phyloP scores from a whole-genome alignment of 2,888 invertebrate species.

The Lycaena phlaeas region DNA sequence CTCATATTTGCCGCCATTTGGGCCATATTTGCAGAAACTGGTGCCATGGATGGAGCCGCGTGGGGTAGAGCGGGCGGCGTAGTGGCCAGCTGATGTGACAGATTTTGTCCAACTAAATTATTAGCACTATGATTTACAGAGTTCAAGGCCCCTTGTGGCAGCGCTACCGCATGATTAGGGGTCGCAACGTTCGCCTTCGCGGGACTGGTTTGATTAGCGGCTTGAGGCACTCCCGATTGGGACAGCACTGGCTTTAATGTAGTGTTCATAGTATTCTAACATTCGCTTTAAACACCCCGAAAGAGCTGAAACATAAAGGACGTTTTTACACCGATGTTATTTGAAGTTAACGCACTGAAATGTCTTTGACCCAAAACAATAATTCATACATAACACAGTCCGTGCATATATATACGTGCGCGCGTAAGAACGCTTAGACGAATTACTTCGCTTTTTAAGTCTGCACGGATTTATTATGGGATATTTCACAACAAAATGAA shows the following conservation, averaged over 20 bases:
- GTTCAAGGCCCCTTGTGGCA: slow-evolving; percentile 56
- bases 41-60: slow-evolving; percentile 62
- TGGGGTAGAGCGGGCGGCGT: slow-evolving; percentile 42
- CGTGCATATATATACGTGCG: slow-evolving; percentile 32
- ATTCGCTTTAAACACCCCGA: slow-evolving; percentile 29
- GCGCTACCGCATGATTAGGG: slow-evolving; percentile 53
- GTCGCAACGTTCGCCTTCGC: slow-evolving; percentile 59
- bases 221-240: slow-evolving; percentile 60
- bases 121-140: slow-evolving; percentile 44
- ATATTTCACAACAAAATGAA: slow-evolving; percentile 27
- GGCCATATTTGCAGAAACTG: slow-evolving; percentile 65
- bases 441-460: slow-evolving; percentile 33
- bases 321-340: slow-evolving; percentile 41
- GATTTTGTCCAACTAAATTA: slow-evolving; percentile 54
- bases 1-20: slow-evolving; percentile 70
- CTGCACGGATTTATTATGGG: slow-evolving; percentile 19
- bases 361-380: slow-evolving; percentile 69
- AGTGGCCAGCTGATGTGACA: slow-evolving; percentile 44
- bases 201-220: slow-evolving; percentile 56
- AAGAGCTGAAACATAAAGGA: slow-evolving; percentile 56
- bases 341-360: slow-evolving; percentile 44
- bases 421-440: slow-evolving; percentile 53
- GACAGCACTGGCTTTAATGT: slow-evolving; percentile 74
- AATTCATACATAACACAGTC: slow-evolving; percentile 51
- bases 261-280: slow-evolving; percentile 71